Percentiles rank a stretch among this genome's conserved stretches.
Conservation (phyloP, 2,888 invertebrate species). For the Tillus elongatus region DNA sequence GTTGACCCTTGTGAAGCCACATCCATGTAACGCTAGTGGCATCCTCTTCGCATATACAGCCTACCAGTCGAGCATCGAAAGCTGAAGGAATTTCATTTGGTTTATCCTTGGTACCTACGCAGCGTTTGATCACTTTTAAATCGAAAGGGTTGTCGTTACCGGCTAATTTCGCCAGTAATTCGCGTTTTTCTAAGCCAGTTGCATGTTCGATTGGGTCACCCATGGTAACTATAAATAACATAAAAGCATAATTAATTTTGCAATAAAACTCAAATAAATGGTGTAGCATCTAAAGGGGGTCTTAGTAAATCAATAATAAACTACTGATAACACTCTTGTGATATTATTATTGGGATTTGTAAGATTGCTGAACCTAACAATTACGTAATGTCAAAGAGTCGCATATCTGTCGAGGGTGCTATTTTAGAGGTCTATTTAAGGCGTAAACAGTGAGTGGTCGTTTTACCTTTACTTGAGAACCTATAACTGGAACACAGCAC, state of each 20-base stretch:
- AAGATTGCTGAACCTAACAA: no score
- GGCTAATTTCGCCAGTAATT: slow-evolving; percentile 73
- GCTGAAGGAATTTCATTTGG: slow-evolving; percentile 89
- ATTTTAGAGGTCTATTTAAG: slow-evolving; percentile 6
- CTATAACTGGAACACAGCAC: slow-evolving; percentile 53
- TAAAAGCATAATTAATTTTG: background rate
- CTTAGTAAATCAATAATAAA: no score
- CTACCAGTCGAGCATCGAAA: slow-evolving; percentile 81
- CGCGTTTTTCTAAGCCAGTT: slow-evolving; percentile 86
- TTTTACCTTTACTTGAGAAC: slow-evolving; percentile 52
- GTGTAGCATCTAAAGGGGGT: no score
- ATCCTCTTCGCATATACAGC: slow-evolving; percentile 95
- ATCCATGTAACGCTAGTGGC: slow-evolving; percentile 85
- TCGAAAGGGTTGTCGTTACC: slow-evolving; percentile 85
- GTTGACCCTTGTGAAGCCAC: slow-evolving; percentile 84
- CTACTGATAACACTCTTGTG: no score
- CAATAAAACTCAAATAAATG: background rate
- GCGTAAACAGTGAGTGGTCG: slow-evolving; percentile 49
- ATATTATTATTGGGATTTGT: no score
- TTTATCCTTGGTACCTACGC: slow-evolving; percentile 67
- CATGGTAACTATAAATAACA: slow-evolving; percentile 50
- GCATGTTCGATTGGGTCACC: slow-evolving; percentile 87
- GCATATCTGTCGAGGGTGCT: background rate
- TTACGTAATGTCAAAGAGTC: slow-evolving; percentile 35
- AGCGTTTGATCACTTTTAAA: slow-evolving; percentile 73